Evolutionary conservation across 2,113 vertebrate genomes (phyloP).

Genomic region (Dolichotis patagonum): DNA sequence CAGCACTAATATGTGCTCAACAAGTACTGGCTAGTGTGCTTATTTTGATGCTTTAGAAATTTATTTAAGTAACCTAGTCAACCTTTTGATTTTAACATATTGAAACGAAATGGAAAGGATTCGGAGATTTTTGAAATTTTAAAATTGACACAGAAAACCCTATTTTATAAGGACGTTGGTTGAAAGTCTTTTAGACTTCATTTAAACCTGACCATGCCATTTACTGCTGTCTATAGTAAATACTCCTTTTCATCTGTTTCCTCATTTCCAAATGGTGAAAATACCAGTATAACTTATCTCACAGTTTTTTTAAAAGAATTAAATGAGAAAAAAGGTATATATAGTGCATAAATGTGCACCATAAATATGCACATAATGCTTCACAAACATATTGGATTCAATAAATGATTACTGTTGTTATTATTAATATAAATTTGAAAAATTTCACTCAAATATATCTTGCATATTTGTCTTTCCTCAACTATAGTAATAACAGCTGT

Average conservation of each 20-base stretch:
- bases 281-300: neutral
- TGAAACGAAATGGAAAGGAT: neutral
- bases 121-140: neutral
- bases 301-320: neutral
- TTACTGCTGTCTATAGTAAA: neutral
- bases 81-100: neutral
- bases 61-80: neutral
- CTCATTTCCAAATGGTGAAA: neutral
- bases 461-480: neutral
- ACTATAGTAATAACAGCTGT: neutral
- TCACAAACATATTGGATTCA: neutral
- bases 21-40: neutral
- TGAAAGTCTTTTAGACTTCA: neutral
- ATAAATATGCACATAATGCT: neutral
- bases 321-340: neutral
- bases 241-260: neutral
- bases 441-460: neutral
- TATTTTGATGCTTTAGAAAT: neutral
- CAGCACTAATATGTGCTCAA: neutral
- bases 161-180: neutral
- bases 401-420: neutral
- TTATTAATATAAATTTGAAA: slow-evolving; percentile 17
- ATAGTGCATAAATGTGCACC: too few species aligned
- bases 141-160: neutral
- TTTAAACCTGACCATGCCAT: neutral